Evolutionary conservation across 2,113 vertebrate genomes (phyloP).

Genomic region (zebrafish (Danio rerio)): GRCz12tu NC_133193.1:25319501-25320000

Average conservation of each 20-base stretch:
- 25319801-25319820: background rate
- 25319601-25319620: conserved; percentile 41
- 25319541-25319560: conserved; percentile 48
- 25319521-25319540: conserved; percentile 50
- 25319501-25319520: conserved; percentile 23
- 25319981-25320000: too few relatives aligned
- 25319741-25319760: background rate
- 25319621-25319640: conserved; percentile 50
- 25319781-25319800: background rate
- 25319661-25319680: conserved; percentile 50
- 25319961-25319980: too few relatives aligned
- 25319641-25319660: conserved; percentile 55
- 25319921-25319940: too few relatives aligned
- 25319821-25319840: too few relatives aligned
- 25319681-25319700: conserved; percentile 51
- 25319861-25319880: too few relatives aligned
- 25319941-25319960: too few relatives aligned
- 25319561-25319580: conserved; percentile 47
- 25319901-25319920: too few relatives aligned
- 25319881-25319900: too few relatives aligned
- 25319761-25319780: background rate
- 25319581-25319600: conserved; percentile 46
- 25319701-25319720: conserved; percentile 41
- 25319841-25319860: too few relatives aligned
- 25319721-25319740: conserved; percentile 20